Conservation (phyloP, 1,140 invertebrate genomes). For the Notospermus geniculatus region DNA sequence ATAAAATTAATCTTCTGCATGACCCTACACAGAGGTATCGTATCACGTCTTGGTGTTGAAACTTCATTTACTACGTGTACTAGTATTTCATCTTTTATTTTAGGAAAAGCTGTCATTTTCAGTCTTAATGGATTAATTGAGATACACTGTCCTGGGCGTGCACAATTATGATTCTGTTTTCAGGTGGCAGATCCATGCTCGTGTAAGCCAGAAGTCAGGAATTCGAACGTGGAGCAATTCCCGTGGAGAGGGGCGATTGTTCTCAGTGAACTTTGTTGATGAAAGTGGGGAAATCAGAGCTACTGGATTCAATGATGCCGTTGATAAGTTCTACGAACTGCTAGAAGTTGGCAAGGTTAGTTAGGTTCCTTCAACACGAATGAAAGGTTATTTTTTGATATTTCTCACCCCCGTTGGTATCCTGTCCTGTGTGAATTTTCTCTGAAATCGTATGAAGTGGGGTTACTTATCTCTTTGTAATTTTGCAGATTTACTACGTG, state of each 20-base stretch:
- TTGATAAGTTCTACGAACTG: slow-evolving; percentile 87
- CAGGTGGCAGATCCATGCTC: slow-evolving; percentile 89
- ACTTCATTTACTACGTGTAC: too few species aligned
- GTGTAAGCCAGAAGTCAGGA: slow-evolving; percentile 78
- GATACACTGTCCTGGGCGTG: too few species aligned
- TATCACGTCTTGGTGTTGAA: too few species aligned
- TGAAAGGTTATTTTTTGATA: slow-evolving; percentile 5
- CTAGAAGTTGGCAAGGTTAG: slow-evolving; percentile 71
- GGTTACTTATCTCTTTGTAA: slow-evolving; percentile 57
- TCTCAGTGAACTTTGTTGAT: slow-evolving; percentile 89
- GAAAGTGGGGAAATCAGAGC: slow-evolving; percentile 91
- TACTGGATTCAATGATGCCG: slow-evolving; percentile 88
- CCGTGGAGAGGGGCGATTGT: slow-evolving; percentile 88
- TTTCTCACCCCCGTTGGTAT: slow-evolving; percentile 9
- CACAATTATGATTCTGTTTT: slow-evolving; percentile 10
- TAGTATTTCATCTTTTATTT: too few species aligned
- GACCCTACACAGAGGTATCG: too few species aligned
- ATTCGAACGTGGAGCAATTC: slow-evolving; percentile 89
- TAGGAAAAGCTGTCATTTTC: too few species aligned
- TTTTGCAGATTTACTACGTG: slow-evolving; percentile 78
- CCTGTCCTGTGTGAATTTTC: too few species aligned
- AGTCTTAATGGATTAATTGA: too few species aligned
- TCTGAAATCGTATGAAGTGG: slow-evolving; percentile 48
- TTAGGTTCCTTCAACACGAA: not conserved
- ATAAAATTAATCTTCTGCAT: too few species aligned